These are phyloP conservation scores for Collichthys lucidus DNA, from an alignment of 2,113 vertebrate genomes.

Conservation along the genomic window DNA sequence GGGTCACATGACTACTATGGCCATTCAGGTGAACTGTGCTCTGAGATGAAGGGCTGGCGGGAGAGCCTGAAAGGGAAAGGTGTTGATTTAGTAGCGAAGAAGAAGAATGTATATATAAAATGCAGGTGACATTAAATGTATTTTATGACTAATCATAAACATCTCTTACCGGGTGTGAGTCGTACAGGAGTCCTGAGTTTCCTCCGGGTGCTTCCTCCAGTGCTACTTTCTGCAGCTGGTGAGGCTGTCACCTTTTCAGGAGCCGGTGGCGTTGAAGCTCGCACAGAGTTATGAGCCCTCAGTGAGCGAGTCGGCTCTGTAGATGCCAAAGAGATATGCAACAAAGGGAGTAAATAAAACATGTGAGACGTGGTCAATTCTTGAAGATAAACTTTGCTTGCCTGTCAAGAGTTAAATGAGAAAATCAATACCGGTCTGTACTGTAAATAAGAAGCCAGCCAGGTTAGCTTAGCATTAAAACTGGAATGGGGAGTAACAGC, in stretches of 20 bases:
- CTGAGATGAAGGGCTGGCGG: slow-evolving; percentile 64
- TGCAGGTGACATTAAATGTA: neutral
- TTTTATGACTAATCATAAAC: neutral
- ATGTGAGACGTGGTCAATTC: neutral
- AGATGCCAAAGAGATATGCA: neutral
- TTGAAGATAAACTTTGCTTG: neutral
- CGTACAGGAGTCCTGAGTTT: slow-evolving; percentile 90
- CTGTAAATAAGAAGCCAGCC: neutral
- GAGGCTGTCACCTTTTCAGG: slow-evolving; percentile 82
- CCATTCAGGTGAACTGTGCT: slow-evolving; percentile 92
- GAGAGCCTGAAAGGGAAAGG: slow-evolving; percentile 48
- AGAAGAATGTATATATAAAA: neutral
- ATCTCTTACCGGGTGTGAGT: slow-evolving; percentile 85
- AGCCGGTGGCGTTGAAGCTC: slow-evolving; percentile 81
- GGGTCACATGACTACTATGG: slow-evolving; percentile 87
- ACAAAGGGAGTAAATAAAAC: neutral
- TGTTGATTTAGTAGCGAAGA: slow-evolving; percentile 1
- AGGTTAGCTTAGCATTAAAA: neutral
- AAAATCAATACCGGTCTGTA: neutral
- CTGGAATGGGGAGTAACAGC: neutral
- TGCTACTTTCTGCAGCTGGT: slow-evolving; percentile 82
- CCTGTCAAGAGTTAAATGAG: neutral
- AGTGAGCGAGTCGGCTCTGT: slow-evolving; percentile 85
- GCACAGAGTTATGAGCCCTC: slow-evolving; percentile 86
- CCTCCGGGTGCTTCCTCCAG: slow-evolving; percentile 90